These are phyloP conservation scores for Temnothorax nylanderi DNA, from an alignment of 1,140 invertebrate species.

Conservation along the genomic window DNA sequence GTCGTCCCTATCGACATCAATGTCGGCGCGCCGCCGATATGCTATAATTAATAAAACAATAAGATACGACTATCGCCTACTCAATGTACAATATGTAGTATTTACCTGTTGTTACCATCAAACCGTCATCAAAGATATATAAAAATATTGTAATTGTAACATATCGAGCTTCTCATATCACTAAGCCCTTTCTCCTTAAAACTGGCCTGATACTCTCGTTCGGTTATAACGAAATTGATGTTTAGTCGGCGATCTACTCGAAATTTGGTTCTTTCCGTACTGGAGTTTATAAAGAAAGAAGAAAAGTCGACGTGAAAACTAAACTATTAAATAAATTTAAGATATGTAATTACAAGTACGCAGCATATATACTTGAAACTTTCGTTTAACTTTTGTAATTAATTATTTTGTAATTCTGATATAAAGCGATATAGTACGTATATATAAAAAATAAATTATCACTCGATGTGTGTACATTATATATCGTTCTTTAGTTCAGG, in stretches of 20 bases:
- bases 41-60: constrained; percentile 76
- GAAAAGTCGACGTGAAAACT: not conserved
- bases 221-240: constrained; percentile 11
- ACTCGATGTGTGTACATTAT: constrained; percentile 31
- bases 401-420: constrained; percentile 45
- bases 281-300: constrained; percentile 16
- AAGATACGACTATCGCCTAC: constrained; percentile 86
- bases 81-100: constrained; percentile 87
- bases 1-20: constrained; percentile 50
- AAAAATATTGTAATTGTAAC: constrained; percentile 86
- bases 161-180: constrained; percentile 64
- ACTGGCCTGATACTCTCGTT: constrained; percentile 14
- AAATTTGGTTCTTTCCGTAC: not conserved
- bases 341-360: constrained; percentile 20
- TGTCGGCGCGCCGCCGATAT: constrained; percentile 65
- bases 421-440: constrained; percentile 25
- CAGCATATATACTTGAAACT: constrained; percentile 25
- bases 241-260: not conserved
- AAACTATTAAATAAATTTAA: constrained; percentile 20
- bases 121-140: constrained; percentile 86
- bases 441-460: constrained; percentile 41
- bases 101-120: constrained; percentile 86
- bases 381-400: constrained; percentile 50
- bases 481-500: constrained; percentile 2
- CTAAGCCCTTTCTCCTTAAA: constrained; percentile 18